Base-by-base conservation (phyloP, 2,113 vertebrate genomes). In the Onychorhynchus coronatus region DNA sequence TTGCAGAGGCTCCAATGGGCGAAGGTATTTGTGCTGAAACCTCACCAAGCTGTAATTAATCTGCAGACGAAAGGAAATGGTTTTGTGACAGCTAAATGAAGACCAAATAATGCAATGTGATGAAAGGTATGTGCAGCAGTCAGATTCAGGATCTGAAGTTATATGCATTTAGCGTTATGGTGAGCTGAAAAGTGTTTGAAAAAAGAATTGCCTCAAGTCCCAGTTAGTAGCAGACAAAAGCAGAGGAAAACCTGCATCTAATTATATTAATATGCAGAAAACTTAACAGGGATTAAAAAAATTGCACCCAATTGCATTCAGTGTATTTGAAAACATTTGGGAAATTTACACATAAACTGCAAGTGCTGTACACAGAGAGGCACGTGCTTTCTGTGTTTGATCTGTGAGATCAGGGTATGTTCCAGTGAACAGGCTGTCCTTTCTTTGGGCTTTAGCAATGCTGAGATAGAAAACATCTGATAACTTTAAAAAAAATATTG, bases 41-140 rank as follows among this genome's bases (percentile, higher is more conserved):
- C 89, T 94, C 91, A 95, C 84, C 80, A 74, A 85, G 94, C 88
- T 94, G 95, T 95, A 95, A 97, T 97, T 96, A 95, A 97, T 95
- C 95, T 85, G 70, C 55, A 96, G 95, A 96, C 65, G 28, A 96
- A 95, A 95, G 93, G 95, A 97, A 97, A 97, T 94, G 93, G 89
- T 95, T 97, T 95, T 85, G 63, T 97, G 96, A 96, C 95, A 95
- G 95, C 88, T 96, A 97, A 97, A 94, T 95, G 95, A 96, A 94
- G 95, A 84, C 96, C 91, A 96, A 97, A 93, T 96, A 96, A 96
- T 86, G 88, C 1, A 5, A 84, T 49, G 94, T 89, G 95, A 89
- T 93, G 95, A 97, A 97, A 97, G 94, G 91, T 96, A 81, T 68
- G 89, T 63, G 93, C 85, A 58, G 79, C 42, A 52, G 92, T 85